Base-by-base conservation (phyloP, 2,888 invertebrate genomes). In the Stomorhina lunata region DNA sequence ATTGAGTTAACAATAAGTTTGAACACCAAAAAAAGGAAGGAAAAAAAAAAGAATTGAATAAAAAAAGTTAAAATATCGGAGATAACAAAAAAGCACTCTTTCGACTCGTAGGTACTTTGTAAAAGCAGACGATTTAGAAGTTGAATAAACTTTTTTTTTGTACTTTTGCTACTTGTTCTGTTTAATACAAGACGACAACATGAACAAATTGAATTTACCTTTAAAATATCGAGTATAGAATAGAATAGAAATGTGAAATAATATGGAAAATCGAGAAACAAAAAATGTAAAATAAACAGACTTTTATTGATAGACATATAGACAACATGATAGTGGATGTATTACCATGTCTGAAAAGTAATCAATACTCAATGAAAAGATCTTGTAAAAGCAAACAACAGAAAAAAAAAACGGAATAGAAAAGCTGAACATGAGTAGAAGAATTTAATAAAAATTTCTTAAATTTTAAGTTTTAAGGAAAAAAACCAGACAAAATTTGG, bases 1-100 rank as follows among this genome's bases (percentile, higher is more conserved):
- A 79, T 79, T 79, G 79, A 79, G 79, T 79, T 79, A 66, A 37
- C 65, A 66, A 66, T 79, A 72, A 79, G 72, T 79, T 77, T 53
- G 50, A 53, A 17, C 40, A 69, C 50, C 53, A 32, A 69, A 61
- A 65, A 48, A 20, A 65, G 32, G n/a, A 32, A 55, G 5, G 9
- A 5, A 32, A 15, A 3, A 29, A 2, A 53, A 29, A 53, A 45
- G 7, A 2, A 17, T 34, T 29, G 25, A 48, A 27, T 25, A 27
- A 12, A 40, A 50, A 15, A 3, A 29, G n/a, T n/a, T n/a, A n/a
- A n/a, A n/a, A n/a, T n/a, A n/a, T n/a, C n/a, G n/a, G n/a, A n/a
- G n/a, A n/a, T n/a, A n/a, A n/a, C n/a, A n/a, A n/a, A n/a, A n/a
- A n/a, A n/a, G n/a, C n/a, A n/a, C n/a, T n/a, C n/a, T n/a, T n/a